phyloP scores from a whole-genome alignment of 2,797 vertebrate genomes.

The Pampus argenteus region DNA sequence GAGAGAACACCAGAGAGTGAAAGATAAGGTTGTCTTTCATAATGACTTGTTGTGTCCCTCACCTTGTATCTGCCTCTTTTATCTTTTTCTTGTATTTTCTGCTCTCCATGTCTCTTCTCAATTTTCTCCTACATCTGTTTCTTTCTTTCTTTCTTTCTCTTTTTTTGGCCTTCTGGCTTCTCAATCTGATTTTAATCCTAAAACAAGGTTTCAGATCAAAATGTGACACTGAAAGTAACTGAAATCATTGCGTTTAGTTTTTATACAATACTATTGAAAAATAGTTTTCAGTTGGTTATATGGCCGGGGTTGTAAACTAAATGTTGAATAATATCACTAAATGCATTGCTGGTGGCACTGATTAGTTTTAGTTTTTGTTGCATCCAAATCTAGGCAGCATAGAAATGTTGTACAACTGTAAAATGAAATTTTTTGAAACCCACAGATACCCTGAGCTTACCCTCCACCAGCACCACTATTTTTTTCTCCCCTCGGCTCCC shows the following conservation, averaged over 20 bases:
- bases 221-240: neutral
- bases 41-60: constrained; percentile 74
- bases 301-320: neutral
- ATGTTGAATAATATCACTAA: too few species aligned
- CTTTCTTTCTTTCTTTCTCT: neutral
- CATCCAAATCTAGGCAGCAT: constrained; percentile 1
- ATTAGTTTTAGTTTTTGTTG: too few species aligned
- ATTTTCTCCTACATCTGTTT: constrained; percentile 54
- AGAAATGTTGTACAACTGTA: constrained; percentile 10
- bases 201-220: too few species aligned
- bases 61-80: constrained; percentile 53
- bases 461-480: neutral
- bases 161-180: constrained; percentile 9
- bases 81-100: constrained; percentile 45
- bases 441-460: constrained; percentile 3
- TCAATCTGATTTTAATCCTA: constrained; percentile 4
- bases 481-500: constrained; percentile 14
- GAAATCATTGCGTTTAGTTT: neutral
- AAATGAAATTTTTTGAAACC: neutral
- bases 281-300: neutral
- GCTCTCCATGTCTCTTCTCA: constrained; percentile 42
- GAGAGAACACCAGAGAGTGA: constrained; percentile 58
- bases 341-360: too few species aligned
- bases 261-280: neutral
- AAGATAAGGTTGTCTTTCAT: constrained; percentile 71